phyloP scores from a whole-genome alignment of 2,888 invertebrate genomes.

The Plagodis dolabraria region DNA sequence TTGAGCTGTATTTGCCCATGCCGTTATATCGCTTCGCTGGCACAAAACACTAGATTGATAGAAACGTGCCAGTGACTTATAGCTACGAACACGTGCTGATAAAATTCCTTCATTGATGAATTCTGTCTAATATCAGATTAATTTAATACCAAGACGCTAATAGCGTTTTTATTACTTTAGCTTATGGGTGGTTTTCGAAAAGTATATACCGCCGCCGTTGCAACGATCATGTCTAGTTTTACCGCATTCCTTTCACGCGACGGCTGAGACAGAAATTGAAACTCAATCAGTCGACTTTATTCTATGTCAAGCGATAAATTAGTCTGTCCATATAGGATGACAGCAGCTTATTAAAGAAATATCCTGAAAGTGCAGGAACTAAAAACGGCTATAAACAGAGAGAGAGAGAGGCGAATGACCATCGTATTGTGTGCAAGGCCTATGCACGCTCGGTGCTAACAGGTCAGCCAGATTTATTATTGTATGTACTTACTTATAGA shows the following conservation, averaged over 20 bases:
- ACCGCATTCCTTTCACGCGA: conserved; percentile 6
- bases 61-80: conserved; percentile 15
- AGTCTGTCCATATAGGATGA: conserved; percentile 12
- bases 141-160: not conserved
- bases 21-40: not conserved
- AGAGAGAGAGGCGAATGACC: conserved; percentile 64
- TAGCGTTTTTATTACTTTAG: not conserved
- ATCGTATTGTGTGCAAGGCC: conserved; percentile 53
- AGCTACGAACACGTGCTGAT: conserved; percentile 24
- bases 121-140: conserved; percentile 22
- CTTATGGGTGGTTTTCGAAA: conserved; percentile 1
- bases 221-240: conserved; percentile 4
- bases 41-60: conserved; percentile 15
- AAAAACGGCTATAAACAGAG: conserved; percentile 51
- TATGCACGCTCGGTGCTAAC: conserved; percentile 27
- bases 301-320: not conserved
- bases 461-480: conserved; percentile 5
- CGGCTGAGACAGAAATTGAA: too few species aligned
- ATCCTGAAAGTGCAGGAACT: conserved; percentile 40
- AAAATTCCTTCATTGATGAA: conserved; percentile 16
- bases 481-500: not conserved
- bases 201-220: not conserved
- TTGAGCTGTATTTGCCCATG: conserved; percentile 3
- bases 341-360: conserved; percentile 20
- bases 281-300: not conserved